Base-by-base conservation (phyloP, 2,888 invertebrate species). In the Adelphocoris suturalis region DNA sequence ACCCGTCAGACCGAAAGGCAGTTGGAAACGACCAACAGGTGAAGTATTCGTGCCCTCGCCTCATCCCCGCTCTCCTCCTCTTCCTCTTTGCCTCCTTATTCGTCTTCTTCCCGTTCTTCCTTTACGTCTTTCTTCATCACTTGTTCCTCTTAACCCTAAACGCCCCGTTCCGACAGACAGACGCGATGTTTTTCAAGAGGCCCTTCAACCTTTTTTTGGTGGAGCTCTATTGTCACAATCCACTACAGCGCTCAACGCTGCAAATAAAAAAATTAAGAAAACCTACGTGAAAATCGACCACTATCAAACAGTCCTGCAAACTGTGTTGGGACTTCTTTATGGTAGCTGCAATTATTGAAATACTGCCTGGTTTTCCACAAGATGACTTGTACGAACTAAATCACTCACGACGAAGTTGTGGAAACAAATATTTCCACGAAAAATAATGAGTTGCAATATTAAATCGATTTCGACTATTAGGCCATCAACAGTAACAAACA, bases 21-120 rank as follows among this genome's bases (percentile, higher is more conserved):
- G 85, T 57, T 16, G n/a, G 61, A 23, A 23, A n/a, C 57, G 48
- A 19, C 85, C 82, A 82, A 82, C 82, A 61, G 85, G 85, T 85
- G 85, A 61, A 85, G 85, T 46, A 47, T 80, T 47, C 37, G 37
- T 80, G 46, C 37, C 14, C 19, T 11, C 37, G 37, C 37, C 7
- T 37, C 37, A 37, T 37, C 37, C 37, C 37, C 37, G 3, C 7
- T 37, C 7, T 37, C 37, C 7, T 37, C 37, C 37, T 37, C 37
- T 37, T 37, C 37, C 2, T 37, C 37, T 4, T 37, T 7, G 7
- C 37, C 37, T n/a, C 46, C 37, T 11, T 16, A 16, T 16, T 80
- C 46, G 2, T 47, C 46, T 46, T 80, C 37, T 37, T 37, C n/a
- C n/a, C n/a, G n/a, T n/a, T n/a, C 37, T 37, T 4, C 9, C 37